A percentile compares a stretch with the other conserved stretches of the same genome.
Conservation (phyloP, 2,113 vertebrate genomes). For the Corythornis cristatus region DNA sequence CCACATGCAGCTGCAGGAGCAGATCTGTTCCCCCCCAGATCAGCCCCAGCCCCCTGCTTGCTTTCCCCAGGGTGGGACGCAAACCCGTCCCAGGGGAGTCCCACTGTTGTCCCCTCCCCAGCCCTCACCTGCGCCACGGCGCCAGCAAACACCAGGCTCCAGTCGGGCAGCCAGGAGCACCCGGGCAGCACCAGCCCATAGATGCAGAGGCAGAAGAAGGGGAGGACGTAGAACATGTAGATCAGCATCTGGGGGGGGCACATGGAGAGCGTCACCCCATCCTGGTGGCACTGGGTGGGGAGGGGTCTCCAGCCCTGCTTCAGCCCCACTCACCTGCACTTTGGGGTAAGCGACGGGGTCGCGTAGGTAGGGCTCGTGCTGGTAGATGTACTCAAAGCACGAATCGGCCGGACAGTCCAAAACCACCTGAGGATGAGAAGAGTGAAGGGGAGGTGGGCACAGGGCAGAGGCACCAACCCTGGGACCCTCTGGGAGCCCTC, state of each 20-base stretch:
- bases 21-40: too few relatives aligned
- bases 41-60: accelerated
- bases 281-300: accelerated
- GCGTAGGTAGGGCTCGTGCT: conserved; percentile 89
- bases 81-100: not conserved
- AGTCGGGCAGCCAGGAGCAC: conserved; percentile 89
- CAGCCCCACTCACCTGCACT: conserved; percentile 79
- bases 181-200: conserved; percentile 85
- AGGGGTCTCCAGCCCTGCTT: not conserved
- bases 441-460: accelerated
- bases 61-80: not conserved
- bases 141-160: conserved; percentile 84
- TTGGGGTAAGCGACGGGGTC: conserved; percentile 89
- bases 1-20: not conserved
- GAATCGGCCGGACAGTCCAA: conserved; percentile 85
- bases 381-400: conserved; percentile 84
- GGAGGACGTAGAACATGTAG: conserved; percentile 85
- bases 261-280: accelerated
- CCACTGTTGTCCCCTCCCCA: not conserved
- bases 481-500: accelerated
- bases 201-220: conserved; percentile 79
- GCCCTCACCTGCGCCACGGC: conserved; percentile 84
- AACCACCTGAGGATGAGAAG: conserved; percentile 75
- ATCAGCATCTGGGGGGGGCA: conserved; percentile 83
- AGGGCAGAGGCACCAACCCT: accelerated